phyloP scores from a whole-genome alignment of 1,140 invertebrate species.

The Agrypnia vestita region DNA sequence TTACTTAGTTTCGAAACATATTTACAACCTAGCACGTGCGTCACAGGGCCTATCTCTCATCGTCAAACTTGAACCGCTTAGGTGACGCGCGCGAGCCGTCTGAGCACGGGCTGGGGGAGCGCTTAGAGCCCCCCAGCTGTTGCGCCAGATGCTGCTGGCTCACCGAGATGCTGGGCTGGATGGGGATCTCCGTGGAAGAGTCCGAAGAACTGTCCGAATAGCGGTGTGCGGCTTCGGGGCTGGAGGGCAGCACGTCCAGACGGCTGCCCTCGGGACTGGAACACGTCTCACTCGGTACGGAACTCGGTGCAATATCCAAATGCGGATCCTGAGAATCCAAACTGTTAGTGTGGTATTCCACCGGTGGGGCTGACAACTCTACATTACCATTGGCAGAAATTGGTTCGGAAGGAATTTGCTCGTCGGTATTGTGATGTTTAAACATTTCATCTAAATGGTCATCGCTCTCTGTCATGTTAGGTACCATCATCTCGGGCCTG shows the following conservation, averaged over 20 bases:
- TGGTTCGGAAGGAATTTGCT: too few species aligned
- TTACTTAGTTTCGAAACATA: constrained; percentile 35
- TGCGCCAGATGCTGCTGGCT: constrained; percentile 53
- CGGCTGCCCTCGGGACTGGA: constrained; percentile 5
- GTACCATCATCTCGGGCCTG: background rate
- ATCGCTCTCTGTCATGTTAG: too few species aligned
- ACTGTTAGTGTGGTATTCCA: too few species aligned
- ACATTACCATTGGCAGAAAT: too few species aligned
- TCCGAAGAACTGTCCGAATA: constrained; percentile 54
- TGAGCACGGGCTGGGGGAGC: background rate
- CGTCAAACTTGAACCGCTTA: constrained; percentile 42
- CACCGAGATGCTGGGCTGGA: constrained; percentile 55
- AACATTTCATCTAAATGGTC: too few species aligned
- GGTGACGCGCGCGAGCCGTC: background rate
- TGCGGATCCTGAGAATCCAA: background rate
- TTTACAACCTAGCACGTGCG: constrained; percentile 20
- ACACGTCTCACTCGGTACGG: constrained; percentile 42
- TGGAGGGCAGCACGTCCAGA: constrained; percentile 1
- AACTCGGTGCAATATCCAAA: constrained; percentile 41
- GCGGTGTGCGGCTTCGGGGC: background rate
- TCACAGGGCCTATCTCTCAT: constrained; percentile 48
- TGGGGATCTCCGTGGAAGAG: constrained; percentile 52
- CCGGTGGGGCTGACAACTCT: too few species aligned
- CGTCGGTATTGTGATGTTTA: too few species aligned
- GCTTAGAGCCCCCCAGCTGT: constrained; percentile 31